Conservation (phyloP, 92 coral and sea anemone genomes). For the Hydrozoanthus gracilis region DNA sequence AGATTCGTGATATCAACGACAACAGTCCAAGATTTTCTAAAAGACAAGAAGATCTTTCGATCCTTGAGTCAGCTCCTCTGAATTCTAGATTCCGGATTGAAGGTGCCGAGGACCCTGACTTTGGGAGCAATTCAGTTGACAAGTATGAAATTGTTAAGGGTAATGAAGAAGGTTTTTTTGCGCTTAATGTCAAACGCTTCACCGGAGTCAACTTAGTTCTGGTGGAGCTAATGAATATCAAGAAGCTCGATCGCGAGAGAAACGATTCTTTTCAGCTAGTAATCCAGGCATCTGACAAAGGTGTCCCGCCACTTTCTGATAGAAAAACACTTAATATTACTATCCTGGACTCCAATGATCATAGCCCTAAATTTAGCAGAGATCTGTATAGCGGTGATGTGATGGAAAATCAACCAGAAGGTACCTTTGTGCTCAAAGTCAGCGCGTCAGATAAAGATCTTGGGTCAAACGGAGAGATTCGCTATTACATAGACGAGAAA, state of each 20-base stretch:
- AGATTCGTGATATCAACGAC: slow-evolving; percentile 78
- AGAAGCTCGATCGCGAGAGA: slow-evolving; percentile 79
- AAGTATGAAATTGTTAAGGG: slow-evolving; percentile 73
- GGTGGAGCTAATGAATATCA: slow-evolving; percentile 64
- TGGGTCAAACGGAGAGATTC: slow-evolving; percentile 77
- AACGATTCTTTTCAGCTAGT: slow-evolving; percentile 69
- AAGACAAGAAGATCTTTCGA: slow-evolving; percentile 60
- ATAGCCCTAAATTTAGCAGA: slow-evolving; percentile 73
- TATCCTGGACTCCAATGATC: slow-evolving; percentile 82
- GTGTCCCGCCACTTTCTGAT: slow-evolving; percentile 72
- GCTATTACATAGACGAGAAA: slow-evolving; percentile 57
- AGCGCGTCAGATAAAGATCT: slow-evolving; percentile 78
- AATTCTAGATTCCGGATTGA: slow-evolving; percentile 68
- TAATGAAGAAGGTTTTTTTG: slow-evolving; percentile 73
- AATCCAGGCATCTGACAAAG: slow-evolving; percentile 79
- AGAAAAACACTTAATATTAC: slow-evolving; percentile 67
- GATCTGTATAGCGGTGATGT: slow-evolving; percentile 70
- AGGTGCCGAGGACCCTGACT: slow-evolving; percentile 72
- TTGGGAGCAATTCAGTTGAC: slow-evolving; percentile 80
- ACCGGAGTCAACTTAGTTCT: slow-evolving; percentile 59
- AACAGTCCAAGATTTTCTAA: slow-evolving; percentile 70
- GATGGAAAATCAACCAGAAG: slow-evolving; percentile 72
- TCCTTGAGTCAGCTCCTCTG: slow-evolving; percentile 80
- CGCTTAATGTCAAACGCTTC: slow-evolving; percentile 56
- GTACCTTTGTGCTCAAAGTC: slow-evolving; percentile 74